Conservation (phyloP, 2,797 vertebrate species). For the Pipistrellus pygmaeus region DNA sequence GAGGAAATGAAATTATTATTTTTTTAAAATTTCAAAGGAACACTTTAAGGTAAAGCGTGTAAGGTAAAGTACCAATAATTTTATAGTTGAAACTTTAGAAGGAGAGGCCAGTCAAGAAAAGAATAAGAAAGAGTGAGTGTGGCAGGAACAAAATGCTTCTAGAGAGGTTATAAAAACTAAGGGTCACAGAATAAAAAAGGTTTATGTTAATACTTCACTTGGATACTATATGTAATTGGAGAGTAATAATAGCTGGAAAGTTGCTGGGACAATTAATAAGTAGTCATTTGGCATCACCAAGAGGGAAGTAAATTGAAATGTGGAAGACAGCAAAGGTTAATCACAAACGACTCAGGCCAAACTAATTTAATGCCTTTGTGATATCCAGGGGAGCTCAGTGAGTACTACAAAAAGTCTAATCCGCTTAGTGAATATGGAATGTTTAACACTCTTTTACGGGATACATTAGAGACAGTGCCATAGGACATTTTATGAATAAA, state of each 20-base stretch:
- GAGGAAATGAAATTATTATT: slow-evolving; percentile 9
- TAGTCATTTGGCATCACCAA: not conserved
- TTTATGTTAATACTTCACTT: not conserved
- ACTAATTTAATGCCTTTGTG: slow-evolving; percentile 55
- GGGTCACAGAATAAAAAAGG: not conserved
- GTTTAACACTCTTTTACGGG: slow-evolving; percentile 29
- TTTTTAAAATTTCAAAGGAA: not conserved
- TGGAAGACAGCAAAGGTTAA: slow-evolving; percentile 38
- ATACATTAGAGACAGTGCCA: not conserved
- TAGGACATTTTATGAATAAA: slow-evolving; percentile 40
- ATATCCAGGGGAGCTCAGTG: not conserved
- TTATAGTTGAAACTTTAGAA: not conserved
- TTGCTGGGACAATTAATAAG: slow-evolving; percentile 42
- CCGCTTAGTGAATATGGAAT: not conserved
- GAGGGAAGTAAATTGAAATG: slow-evolving; percentile 46
- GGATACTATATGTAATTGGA: slow-evolving; percentile 1
- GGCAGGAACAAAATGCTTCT: not conserved
- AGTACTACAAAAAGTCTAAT: slow-evolving; percentile 40
- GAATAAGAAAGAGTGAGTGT: not conserved
- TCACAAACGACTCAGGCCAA: slow-evolving; percentile 29
- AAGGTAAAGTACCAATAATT: slow-evolving; percentile 19
- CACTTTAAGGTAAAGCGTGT: not conserved
- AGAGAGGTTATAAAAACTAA: not conserved
- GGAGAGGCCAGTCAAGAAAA: not conserved
- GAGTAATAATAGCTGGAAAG: not conserved